Evolutionary conservation across 1,140 invertebrate genomes (phyloP).

Genomic region (Leptinotarsa texana): DNA sequence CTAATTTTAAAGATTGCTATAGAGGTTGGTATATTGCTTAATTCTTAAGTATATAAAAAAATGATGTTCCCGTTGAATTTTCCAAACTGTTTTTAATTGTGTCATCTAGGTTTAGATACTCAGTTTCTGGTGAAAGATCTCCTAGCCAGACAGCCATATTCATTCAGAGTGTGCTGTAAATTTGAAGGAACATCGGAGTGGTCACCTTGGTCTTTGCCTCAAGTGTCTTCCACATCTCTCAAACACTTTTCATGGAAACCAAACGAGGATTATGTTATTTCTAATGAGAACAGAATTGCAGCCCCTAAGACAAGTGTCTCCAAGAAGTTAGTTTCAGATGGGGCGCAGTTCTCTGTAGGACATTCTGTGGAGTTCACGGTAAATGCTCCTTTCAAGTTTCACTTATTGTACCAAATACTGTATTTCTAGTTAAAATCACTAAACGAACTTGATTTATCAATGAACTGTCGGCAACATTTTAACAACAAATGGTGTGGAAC

Average conservation of each 20-base stretch:
- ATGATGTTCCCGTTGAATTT: not conserved
- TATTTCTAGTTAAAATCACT: not conserved
- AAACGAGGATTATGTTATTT: conserved; percentile 35
- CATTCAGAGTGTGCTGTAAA: conserved; percentile 49
- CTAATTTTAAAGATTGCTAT: conserved; percentile 45
- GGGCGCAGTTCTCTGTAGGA: conserved; percentile 38
- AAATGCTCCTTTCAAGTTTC: conserved; percentile 23
- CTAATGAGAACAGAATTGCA: conserved; percentile 45
- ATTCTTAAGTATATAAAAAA: not conserved
- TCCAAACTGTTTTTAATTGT: too few species aligned
- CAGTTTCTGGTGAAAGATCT: conserved; percentile 46
- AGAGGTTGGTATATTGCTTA: conserved; percentile 29
- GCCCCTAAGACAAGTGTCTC: conserved; percentile 21
- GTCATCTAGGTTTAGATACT: conserved; percentile 40
- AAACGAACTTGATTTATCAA: not conserved
- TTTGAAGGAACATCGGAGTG: conserved; percentile 45
- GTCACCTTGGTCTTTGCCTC: conserved; percentile 48
- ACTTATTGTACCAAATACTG: not conserved
- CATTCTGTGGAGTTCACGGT: conserved; percentile 50
- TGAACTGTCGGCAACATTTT: too few species aligned
- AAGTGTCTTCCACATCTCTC: conserved; percentile 40
- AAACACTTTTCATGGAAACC: conserved; percentile 43
- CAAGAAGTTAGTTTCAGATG: conserved; percentile 41
- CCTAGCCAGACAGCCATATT: conserved; percentile 42
- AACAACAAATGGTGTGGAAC: not conserved